phyloP scores from a whole-genome alignment of 2,797 vertebrate species.

The Myotis daubentonii region DNA sequence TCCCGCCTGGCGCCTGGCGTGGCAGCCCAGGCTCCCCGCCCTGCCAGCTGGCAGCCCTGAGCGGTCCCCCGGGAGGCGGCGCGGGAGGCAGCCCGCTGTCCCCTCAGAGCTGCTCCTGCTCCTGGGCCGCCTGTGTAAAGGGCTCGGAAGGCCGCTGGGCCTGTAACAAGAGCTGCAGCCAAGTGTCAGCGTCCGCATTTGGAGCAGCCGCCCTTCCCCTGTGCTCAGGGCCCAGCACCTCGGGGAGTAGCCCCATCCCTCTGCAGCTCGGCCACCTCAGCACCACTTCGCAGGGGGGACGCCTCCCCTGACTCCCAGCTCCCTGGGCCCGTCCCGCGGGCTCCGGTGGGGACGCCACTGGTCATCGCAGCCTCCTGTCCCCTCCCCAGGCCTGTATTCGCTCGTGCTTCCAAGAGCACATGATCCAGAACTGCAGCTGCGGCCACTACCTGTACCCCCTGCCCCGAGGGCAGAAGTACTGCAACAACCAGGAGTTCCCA shows the following conservation, averaged over 20 bases:
- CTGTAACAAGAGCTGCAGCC: too few relatives aligned
- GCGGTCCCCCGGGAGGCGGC: not conserved
- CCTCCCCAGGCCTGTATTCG: conserved; percentile 86
- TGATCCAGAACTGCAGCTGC: conserved; percentile 84
- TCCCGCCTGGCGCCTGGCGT: fast-evolving
- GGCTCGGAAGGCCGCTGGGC: not conserved
- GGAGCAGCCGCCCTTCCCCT: not conserved
- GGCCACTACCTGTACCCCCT: conserved; percentile 87
- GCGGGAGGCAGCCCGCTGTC: not conserved
- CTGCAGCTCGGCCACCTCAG: not conserved
- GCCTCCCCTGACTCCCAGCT: not conserved
- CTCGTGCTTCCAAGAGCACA: conserved; percentile 88
- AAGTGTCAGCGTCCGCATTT: not conserved
- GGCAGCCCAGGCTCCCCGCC: too few relatives aligned
- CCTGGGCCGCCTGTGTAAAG: too few relatives aligned
- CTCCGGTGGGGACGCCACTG: fast-evolving
- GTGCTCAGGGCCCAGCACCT: not conserved
- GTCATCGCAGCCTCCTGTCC: not conserved
- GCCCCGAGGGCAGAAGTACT: conserved; percentile 81
- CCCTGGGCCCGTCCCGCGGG: not conserved
- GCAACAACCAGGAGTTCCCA: conserved; percentile 84
- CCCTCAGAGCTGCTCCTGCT: not conserved
- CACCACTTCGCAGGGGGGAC: not conserved
- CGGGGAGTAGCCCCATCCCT: not conserved
- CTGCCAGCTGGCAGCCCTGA: too few relatives aligned